Conservation (phyloP, 2,797 vertebrate species). For the Poeciliopsis presidionis region DNA sequence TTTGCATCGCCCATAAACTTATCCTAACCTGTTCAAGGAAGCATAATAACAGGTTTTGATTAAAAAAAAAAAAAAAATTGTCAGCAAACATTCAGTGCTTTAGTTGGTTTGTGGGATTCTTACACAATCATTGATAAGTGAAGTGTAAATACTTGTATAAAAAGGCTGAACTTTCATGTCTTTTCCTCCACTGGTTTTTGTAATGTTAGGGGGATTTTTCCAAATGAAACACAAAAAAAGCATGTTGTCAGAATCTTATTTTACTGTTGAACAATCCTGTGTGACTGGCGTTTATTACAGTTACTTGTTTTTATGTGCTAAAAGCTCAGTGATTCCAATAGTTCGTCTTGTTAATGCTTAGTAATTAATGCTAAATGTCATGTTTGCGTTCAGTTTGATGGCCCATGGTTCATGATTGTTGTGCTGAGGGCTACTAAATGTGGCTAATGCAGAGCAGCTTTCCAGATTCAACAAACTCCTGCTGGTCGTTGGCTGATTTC, state of each 20-base stretch:
- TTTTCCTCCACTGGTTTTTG: background rate
- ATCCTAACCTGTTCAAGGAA: no score
- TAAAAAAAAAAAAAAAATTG: no score
- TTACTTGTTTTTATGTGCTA: background rate
- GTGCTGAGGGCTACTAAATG: background rate
- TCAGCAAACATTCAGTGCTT: background rate
- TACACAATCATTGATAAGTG: background rate
- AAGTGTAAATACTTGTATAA: background rate
- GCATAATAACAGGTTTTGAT: no score
- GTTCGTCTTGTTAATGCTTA: background rate
- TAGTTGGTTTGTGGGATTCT: background rate
- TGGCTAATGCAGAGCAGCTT: background rate
- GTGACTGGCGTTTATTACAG: background rate
- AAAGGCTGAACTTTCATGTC: background rate
- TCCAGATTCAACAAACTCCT: background rate
- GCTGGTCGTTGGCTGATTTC: slow-evolving; percentile 13
- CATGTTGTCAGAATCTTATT: background rate
- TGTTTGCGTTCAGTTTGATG: slow-evolving; percentile 1
- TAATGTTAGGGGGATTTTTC: background rate
- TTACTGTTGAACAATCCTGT: background rate
- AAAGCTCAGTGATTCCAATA: background rate
- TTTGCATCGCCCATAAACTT: no score
- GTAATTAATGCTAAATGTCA: background rate
- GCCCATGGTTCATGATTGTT: background rate
- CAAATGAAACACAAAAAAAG: background rate